A percentile compares a stretch with the other conserved stretches of the same genome.
Evolutionary conservation across 2,888 invertebrate species (phyloP).

Genomic region (Serripes groenlandicus): DNA sequence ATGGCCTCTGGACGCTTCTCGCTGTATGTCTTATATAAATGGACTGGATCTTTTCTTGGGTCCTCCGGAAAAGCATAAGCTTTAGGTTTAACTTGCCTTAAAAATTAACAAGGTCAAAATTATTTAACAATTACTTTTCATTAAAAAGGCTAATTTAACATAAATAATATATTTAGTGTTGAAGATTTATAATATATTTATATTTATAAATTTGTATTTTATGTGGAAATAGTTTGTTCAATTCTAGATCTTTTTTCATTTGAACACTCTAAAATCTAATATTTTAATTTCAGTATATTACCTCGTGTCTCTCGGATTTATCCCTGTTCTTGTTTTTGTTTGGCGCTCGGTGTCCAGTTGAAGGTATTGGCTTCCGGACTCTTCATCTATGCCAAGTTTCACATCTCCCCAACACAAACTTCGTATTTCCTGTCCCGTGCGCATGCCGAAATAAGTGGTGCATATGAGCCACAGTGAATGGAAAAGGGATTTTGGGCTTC

Average conservation of each 20-base stretch:
- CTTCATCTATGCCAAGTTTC: constrained; percentile 43
- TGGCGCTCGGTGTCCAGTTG: constrained; percentile 32
- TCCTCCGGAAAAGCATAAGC: constrained; percentile 1
- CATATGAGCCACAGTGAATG: constrained; percentile 46
- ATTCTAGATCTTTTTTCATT: too few species aligned
- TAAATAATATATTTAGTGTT: too few species aligned
- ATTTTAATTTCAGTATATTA: constrained; percentile 9
- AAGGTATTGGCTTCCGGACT: constrained; percentile 42
- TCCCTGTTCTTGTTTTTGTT: constrained; percentile 49
- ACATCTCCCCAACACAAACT: constrained; percentile 44
- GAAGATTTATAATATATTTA: too few species aligned
- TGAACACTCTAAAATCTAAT: too few species aligned
- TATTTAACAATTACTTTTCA: too few species aligned
- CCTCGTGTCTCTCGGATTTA: constrained; percentile 39
- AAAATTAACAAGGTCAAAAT: constrained; percentile 6
- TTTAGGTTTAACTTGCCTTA: constrained; percentile 5
- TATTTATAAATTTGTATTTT: too few species aligned
- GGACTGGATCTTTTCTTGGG: constrained; percentile 14
- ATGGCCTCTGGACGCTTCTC: constrained; percentile 21
- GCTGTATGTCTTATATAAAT: constrained; percentile 32
- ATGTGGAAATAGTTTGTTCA: too few species aligned
- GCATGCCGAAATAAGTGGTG: constrained; percentile 45
- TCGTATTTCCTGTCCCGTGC: constrained; percentile 34
- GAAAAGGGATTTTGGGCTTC: constrained; percentile 27
- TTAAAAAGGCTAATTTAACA: too few species aligned